Evolutionary conservation across 2,888 invertebrate species (phyloP).

Genomic region (Temnothorax rugatulus): DNA sequence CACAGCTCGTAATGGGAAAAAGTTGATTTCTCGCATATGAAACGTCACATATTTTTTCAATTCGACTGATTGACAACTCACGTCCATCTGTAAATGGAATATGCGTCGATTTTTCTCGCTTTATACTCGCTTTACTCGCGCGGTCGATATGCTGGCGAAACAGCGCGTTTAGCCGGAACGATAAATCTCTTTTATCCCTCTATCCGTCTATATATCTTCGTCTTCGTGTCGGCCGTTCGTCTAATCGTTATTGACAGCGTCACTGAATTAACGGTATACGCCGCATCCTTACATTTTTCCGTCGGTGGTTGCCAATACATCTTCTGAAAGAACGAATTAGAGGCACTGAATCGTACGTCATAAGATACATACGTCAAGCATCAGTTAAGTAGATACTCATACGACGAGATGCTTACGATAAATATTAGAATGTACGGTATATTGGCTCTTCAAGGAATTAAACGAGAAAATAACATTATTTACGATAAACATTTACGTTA

Average conservation of each 20-base stretch:
- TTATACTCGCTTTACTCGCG: constrained; percentile 52
- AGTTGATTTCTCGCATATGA: constrained; percentile 7
- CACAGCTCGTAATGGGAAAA: constrained; percentile 5
- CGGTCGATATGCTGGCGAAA: constrained; percentile 26
- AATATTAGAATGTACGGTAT: not conserved
- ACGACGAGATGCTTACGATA: not conserved
- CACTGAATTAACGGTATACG: constrained; percentile 74
- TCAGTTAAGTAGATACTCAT: constrained; percentile 41
- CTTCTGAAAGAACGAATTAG: constrained; percentile 46
- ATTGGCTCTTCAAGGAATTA: not conserved
- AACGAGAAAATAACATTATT: not conserved
- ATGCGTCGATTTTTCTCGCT: constrained; percentile 62
- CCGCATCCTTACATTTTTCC: constrained; percentile 61
- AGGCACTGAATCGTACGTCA: constrained; percentile 41
- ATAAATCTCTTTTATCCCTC: constrained; percentile 74
- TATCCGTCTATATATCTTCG: constrained; percentile 66
- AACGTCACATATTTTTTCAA: constrained; percentile 10
- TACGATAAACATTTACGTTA: not conserved
- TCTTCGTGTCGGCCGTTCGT: constrained; percentile 44
- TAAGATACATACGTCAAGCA: constrained; percentile 49
- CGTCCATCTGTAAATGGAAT: constrained; percentile 13
- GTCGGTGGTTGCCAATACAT: constrained; percentile 32
- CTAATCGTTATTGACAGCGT: constrained; percentile 75
- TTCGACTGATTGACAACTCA: constrained; percentile 15
- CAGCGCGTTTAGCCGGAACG: constrained; percentile 55